Base-by-base conservation (phyloP, 2,797 vertebrate genomes). In the Mastacembelus armatus region DNA sequence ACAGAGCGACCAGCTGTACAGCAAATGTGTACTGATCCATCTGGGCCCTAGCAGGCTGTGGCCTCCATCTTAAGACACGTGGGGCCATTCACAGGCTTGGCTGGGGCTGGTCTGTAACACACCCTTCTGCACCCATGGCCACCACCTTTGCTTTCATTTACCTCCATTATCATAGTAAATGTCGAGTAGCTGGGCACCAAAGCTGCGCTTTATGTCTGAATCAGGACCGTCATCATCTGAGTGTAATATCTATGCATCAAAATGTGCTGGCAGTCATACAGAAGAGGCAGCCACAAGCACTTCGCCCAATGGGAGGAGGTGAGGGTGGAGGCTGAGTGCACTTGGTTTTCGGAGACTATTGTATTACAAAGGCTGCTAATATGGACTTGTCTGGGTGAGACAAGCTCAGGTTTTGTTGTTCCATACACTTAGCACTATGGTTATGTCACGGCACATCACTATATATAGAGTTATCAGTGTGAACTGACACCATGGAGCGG, bases 391-490 rank as follows among this genome's bases (percentile, higher is more conserved):
- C 86, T 88, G 90, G 69, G 72, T 81, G 85, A 88, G 80, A 83
- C 74, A 50, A 66, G 86, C 92, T 94, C 91, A 86, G 93, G 93
- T 94, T 95, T 92, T 95, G 95, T 94, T 95, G 95, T 94, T 95
- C 93, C 94, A 94, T 94, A 95, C 89, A 89, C 93, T 93, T 95
- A 93, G 94, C 93, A 92, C 93, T 85, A 88, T 77, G 81, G 89
- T 90, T 90, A 88, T 91, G 92, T 91, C 87, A 88, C 69, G 78
- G 85, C 94, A 93, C 94, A 94, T 94, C 94, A 92, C 95, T 95
- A 96, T 96, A 97, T 98, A 98, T 95, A 97, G 96, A 98, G 96
- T 96, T 96, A 96, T 98, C 94, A 89, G 95, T 94, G 95, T 95
- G 96, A 98, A 95, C 95, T 95, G 94, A 97, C 96, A 94, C 91